Conservation (phyloP, 2,113 vertebrate species). For the Leptobrachium leishanense region DNA sequence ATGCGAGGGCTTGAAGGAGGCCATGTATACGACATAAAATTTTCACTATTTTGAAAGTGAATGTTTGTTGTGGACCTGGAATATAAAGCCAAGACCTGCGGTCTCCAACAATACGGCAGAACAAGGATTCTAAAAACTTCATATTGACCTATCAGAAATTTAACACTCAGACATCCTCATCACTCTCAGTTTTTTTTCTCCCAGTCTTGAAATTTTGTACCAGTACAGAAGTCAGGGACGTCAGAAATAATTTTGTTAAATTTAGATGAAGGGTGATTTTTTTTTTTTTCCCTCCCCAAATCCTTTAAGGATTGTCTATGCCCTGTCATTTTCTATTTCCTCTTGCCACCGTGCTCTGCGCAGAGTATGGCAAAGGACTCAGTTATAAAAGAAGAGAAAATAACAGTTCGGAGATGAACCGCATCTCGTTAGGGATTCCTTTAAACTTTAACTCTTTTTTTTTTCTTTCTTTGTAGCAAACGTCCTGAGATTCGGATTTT, state of each 20-base stretch:
- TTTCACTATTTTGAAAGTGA: no score
- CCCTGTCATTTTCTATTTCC: constrained; percentile 32
- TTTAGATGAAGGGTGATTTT: constrained; percentile 33
- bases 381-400: constrained; percentile 22
- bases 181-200: neutral
- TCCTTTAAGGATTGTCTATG: constrained; percentile 7
- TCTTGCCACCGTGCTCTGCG: constrained; percentile 5
- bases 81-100: no score
- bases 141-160: no score
- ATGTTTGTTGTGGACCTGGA: no score
- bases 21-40: no score
- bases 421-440: neutral
- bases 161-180: no score
- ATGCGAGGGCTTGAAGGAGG: no score
- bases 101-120: no score
- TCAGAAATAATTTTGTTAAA: constrained; percentile 30
- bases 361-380: neutral
- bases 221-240: constrained; percentile 22
- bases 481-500: neutral
- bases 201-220: neutral
- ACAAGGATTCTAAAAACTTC: no score
- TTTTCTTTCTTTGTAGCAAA: neutral
- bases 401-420: constrained; percentile 19
- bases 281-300: neutral
- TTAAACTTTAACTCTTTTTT: neutral